These are phyloP conservation scores for Neuroscelio doddi DNA, from an alignment of 2,888 invertebrate species.

Conservation along the genomic window DNA sequence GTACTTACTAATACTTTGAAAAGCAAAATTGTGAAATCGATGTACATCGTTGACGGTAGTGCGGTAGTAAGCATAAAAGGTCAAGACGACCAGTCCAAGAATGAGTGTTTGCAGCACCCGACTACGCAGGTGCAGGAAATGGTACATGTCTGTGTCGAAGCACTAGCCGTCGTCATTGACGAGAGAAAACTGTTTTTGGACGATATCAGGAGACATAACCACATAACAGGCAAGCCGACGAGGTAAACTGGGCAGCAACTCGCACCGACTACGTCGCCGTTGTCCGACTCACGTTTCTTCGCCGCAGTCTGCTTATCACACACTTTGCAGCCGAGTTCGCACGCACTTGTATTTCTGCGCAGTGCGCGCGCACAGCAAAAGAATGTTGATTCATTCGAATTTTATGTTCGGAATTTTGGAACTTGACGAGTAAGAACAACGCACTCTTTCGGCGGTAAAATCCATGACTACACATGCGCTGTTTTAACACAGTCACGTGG, in stretches of 20 bases:
- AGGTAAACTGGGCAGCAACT: background rate
- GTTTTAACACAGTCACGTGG: too few species aligned
- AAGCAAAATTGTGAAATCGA: conserved; percentile 44
- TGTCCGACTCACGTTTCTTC: background rate
- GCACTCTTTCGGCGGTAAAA: too few species aligned
- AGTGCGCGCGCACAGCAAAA: background rate
- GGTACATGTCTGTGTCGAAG: conserved; percentile 34
- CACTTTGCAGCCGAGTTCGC: background rate
- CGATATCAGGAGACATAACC: background rate
- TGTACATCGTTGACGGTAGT: conserved; percentile 58
- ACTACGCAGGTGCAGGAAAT: conserved; percentile 62
- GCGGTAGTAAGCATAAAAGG: conserved; percentile 66
- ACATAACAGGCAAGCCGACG: background rate
- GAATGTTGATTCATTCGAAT: conserved; percentile 1
- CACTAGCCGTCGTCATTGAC: conserved; percentile 31
- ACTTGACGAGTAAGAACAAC: too few species aligned
- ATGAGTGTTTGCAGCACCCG: conserved; percentile 63
- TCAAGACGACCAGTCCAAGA: conserved; percentile 62
- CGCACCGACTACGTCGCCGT: too few species aligned
- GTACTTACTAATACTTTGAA: conserved; percentile 57
- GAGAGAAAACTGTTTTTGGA: conserved; percentile 2
- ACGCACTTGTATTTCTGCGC: background rate
- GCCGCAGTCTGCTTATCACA: background rate
- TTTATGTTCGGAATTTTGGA: too few species aligned
- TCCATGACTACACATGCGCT: too few species aligned